Conservation (phyloP, 2,888 invertebrate genomes). For the Unio pictorum region DNA sequence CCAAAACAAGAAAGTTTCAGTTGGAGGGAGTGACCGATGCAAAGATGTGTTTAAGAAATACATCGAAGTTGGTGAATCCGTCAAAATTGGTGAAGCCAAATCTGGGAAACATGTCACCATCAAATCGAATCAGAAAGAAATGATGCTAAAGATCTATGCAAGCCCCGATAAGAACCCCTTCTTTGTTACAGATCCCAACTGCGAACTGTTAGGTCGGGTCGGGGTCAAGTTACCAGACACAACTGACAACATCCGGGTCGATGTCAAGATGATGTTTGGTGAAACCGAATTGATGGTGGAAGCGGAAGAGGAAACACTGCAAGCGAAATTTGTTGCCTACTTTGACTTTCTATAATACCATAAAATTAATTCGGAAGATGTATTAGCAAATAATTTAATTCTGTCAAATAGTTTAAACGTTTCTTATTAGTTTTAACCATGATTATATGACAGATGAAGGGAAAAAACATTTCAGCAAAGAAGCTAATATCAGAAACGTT, state of each 20-base stretch:
- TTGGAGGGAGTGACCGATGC: slow-evolving; percentile 30
- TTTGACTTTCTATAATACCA: slow-evolving; percentile 34
- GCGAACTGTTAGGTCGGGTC: slow-evolving; percentile 36
- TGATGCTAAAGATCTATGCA: slow-evolving; percentile 39
- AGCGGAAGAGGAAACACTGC: slow-evolving; percentile 27
- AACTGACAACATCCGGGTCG: slow-evolving; percentile 34
- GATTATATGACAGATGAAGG: too few species aligned
- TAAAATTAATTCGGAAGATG: too few species aligned
- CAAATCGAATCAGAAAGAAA: slow-evolving; percentile 35
- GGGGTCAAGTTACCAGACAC: slow-evolving; percentile 36
- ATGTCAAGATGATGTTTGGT: slow-evolving; percentile 47
- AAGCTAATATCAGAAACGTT: too few species aligned
- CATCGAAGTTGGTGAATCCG: slow-evolving; percentile 31
- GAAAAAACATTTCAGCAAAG: too few species aligned
- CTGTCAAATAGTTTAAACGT: too few species aligned
- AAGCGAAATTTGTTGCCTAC: slow-evolving; percentile 27
- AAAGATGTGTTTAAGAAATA: slow-evolving; percentile 42
- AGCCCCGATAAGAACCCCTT: slow-evolving; percentile 29
- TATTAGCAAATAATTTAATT: too few species aligned
- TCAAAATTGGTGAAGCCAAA: slow-evolving; percentile 20
- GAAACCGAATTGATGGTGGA: slow-evolving; percentile 44
- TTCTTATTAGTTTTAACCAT: too few species aligned
- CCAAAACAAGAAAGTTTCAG: slow-evolving; percentile 16
- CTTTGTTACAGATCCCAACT: slow-evolving; percentile 38
- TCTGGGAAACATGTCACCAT: slow-evolving; percentile 40